These are phyloP conservation scores for Orchesella flavescens DNA, from an alignment of 2,888 invertebrate genomes.

Conservation along the genomic window DNA sequence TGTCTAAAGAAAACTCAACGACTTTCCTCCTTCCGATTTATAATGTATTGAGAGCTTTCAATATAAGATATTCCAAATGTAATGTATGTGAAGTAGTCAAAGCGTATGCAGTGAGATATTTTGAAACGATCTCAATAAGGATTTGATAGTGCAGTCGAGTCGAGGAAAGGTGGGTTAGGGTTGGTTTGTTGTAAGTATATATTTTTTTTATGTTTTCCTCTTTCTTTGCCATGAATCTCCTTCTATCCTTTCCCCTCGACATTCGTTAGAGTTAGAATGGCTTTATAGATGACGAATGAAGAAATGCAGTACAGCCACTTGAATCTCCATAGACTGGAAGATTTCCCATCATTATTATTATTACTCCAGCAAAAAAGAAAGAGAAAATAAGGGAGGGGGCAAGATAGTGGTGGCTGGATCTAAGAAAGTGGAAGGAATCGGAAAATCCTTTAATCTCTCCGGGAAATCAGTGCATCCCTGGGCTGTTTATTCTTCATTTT, in stretches of 20 bases:
- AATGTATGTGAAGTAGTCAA: constrained; percentile 8
- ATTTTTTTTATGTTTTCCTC: constrained; percentile 26
- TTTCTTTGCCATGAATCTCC: constrained; percentile 23
- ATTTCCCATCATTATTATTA: constrained; percentile 58
- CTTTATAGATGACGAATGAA: constrained; percentile 46
- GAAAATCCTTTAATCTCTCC: constrained; percentile 61
- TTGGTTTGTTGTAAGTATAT: neutral
- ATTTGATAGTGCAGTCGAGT: constrained; percentile 34
- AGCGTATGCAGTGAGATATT: constrained; percentile 23
- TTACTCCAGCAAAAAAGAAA: constrained; percentile 42
- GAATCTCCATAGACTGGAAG: constrained; percentile 45
- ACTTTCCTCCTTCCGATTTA: constrained; percentile 39
- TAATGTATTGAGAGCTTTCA: constrained; percentile 13
- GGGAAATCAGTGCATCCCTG: constrained; percentile 59
- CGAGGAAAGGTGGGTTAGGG: neutral
- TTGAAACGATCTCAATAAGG: neutral
- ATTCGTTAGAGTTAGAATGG: neutral
- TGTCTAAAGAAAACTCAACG: constrained; percentile 40
- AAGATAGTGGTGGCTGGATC: constrained; percentile 34
- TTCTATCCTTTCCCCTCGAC: constrained; percentile 1
- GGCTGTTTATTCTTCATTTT: constrained; percentile 62
- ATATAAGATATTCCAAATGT: constrained; percentile 13
- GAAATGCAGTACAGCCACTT: constrained; percentile 32
- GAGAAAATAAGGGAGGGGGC: constrained; percentile 34
- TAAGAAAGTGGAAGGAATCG: constrained; percentile 55